Evolutionary conservation across 2,113 vertebrate species (phyloP), one percentile per base, ranked within the genome.

Genomic region (Girardinichthys multiradiatus): DNA sequence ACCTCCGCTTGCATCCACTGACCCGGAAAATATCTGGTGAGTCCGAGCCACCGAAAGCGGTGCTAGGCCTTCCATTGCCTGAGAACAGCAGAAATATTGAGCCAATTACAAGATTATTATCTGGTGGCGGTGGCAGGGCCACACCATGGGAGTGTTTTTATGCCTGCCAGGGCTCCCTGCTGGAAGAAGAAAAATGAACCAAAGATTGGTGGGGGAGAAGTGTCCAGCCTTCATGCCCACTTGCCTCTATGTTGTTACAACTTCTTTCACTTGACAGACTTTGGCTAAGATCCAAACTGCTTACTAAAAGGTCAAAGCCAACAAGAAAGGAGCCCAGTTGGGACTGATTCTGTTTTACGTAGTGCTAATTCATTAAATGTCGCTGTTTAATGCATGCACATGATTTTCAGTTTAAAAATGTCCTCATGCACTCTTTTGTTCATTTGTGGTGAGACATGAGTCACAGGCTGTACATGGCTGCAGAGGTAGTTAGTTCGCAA

Each of bases 41-140:
- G 87, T 83, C 71, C 65, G 26, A 82, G 87, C 77, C 89, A 68
- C 82, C 68, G 4, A 51, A 67, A 85, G 76, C 65, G 42, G 66
- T 33, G 28, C 68, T 72, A 86, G 77, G 75, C 74, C 72, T 81
- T 64, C 80, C 83, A 68, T 65, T 6, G 65, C 76, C 80, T 70
- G 75, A 83, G 83, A 90, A 80, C 88, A 83, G 90, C 80, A 90
- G 88, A 93, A 93, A 94, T 94, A 94, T 89, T 89, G 91, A 94
- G 92, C 85, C 92, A 94, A 94, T 95, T 94, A 94, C 88, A 85
- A 91, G 92, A 92, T 91, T 89, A 92, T 93, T 92, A 94, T 94
- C 90, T 90, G 87, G 74, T 79, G 82, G 62, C 75, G 54, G 81
- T 84, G 90, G 81, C 84, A 62, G 82, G 78, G 85, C 86, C 81